phyloP scores from a whole-genome alignment of 1,140 invertebrate species.

The Arion vulgaris region DNA sequence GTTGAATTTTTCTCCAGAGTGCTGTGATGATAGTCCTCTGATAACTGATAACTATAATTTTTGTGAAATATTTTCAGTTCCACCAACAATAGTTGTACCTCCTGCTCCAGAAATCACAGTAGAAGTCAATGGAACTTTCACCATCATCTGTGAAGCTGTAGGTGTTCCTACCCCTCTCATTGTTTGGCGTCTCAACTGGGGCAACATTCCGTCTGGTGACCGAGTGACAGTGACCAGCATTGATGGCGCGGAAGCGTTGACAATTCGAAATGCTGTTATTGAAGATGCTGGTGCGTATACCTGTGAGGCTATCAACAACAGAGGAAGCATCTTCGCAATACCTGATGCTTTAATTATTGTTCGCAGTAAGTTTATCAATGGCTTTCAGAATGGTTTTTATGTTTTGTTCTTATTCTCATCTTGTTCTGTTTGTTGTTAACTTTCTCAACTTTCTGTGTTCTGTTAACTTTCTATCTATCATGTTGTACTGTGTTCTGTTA shows the following conservation, averaged over 20 bases:
- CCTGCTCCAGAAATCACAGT: conserved; percentile 81
- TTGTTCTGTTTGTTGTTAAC: no score
- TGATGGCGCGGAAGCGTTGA: conserved; percentile 86
- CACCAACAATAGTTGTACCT: conserved; percentile 79
- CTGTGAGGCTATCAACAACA: conserved; percentile 94
- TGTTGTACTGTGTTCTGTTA: no score
- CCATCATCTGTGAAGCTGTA: conserved; percentile 87
- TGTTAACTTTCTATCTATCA: no score
- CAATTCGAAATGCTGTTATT: conserved; percentile 81
- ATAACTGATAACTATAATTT: no score
- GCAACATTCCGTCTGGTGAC: conserved; percentile 85
- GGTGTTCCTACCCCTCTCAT: conserved; percentile 93
- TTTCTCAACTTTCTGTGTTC: no score
- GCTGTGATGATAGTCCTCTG: no score
- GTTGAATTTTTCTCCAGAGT: no score
- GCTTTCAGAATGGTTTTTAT: neutral
- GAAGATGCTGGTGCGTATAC: conserved; percentile 95
- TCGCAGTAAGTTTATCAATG: conserved; percentile 71
- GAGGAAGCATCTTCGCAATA: conserved; percentile 86
- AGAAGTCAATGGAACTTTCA: conserved; percentile 81
- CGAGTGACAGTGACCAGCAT: conserved; percentile 84
- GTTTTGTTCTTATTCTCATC: no score
- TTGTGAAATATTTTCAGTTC: conserved; percentile 53
- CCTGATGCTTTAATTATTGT: conserved; percentile 93
- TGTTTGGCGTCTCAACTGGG: conserved; percentile 97